A percentile compares a stretch with the other conserved stretches of the same genome.
These are phyloP conservation scores for Acromyrmex echinatior DNA, from an alignment of 1,140 invertebrate genomes.

Conservation along the genomic window DNA sequence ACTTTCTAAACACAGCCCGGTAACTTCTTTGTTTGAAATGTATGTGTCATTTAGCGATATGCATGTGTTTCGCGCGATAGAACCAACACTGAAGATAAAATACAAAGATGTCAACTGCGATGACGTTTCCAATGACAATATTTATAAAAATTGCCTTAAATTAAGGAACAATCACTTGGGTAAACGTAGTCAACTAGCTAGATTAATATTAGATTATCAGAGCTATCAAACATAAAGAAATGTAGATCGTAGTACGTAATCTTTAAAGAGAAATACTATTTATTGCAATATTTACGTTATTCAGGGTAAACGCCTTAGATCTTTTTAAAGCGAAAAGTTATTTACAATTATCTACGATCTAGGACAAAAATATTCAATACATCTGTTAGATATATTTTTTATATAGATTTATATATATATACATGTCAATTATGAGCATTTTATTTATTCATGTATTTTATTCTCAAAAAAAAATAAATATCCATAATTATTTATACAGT, in stretches of 20 bases:
- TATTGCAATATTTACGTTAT: constrained; percentile 26
- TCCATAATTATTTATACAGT: constrained; percentile 47
- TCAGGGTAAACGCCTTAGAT: not conserved
- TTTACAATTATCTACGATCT: constrained; percentile 9
- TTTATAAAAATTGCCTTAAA: constrained; percentile 78
- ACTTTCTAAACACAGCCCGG: constrained; percentile 74
- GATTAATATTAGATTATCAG: constrained; percentile 85
- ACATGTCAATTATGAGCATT: constrained; percentile 19
- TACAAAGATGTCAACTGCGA: constrained; percentile 86
- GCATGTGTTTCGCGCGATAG: constrained; percentile 91
- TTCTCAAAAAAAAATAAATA: constrained; percentile 70
- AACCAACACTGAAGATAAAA: constrained; percentile 89
- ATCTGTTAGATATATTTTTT: constrained; percentile 15
- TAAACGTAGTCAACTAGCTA: constrained; percentile 85
- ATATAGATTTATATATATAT: not conserved
- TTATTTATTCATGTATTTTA: constrained; percentile 73
- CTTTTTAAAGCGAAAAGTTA: not conserved
- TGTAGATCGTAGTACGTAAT: constrained; percentile 10
- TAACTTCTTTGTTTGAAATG: constrained; percentile 88
- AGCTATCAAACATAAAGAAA: constrained; percentile 69
- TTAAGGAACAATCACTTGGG: constrained; percentile 82
- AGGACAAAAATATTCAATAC: constrained; percentile 8
- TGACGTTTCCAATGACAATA: constrained; percentile 70
- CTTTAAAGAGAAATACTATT: constrained; percentile 35
- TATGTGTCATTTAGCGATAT: constrained; percentile 89